Evolutionary conservation across 2,888 invertebrate species (phyloP).

Genomic region (Cremastobaeus sp.): DNA sequence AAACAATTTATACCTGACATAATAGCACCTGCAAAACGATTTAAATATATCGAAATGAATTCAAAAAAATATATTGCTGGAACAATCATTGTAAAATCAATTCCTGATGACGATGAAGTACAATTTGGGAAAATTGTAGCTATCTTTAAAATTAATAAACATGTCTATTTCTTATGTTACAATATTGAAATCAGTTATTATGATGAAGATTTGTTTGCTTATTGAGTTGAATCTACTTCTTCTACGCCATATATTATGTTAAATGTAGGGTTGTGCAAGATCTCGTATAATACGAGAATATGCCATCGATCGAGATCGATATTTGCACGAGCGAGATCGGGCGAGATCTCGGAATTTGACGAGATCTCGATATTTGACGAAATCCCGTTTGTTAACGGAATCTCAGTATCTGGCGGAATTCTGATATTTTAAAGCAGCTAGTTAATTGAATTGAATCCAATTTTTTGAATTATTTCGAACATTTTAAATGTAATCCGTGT

Average conservation of each 20-base stretch:
- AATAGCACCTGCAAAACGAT: slow-evolving; percentile 3
- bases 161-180: slow-evolving; percentile 15
- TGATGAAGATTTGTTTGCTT: slow-evolving; percentile 36
- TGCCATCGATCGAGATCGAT: too few relatives aligned
- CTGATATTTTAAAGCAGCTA: too few relatives aligned
- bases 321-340: too few relatives aligned
- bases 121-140: slow-evolving; percentile 29
- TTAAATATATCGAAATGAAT: slow-evolving; percentile 15
- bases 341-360: too few relatives aligned
- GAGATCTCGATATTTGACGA: too few relatives aligned
- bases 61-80: slow-evolving; percentile 9
- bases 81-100: slow-evolving; percentile 29
- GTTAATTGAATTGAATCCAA: too few relatives aligned
- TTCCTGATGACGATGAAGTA: slow-evolving; percentile 28
- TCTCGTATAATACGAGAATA: too few relatives aligned
- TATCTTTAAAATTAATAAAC: slow-evolving; percentile 25
- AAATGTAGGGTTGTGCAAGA: slow-evolving; percentile 15
- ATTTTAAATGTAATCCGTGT: too few relatives aligned
- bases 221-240: slow-evolving; percentile 11
- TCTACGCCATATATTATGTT: slow-evolving; percentile 8
- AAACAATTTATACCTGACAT: slow-evolving; percentile 10
- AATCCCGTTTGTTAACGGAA: too few relatives aligned
- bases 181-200: slow-evolving; percentile 24
- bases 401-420: too few relatives aligned
- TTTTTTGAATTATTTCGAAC: too few relatives aligned